Conservation (phyloP, 2,113 vertebrate genomes). For the Thermophis baileyi region DNA sequence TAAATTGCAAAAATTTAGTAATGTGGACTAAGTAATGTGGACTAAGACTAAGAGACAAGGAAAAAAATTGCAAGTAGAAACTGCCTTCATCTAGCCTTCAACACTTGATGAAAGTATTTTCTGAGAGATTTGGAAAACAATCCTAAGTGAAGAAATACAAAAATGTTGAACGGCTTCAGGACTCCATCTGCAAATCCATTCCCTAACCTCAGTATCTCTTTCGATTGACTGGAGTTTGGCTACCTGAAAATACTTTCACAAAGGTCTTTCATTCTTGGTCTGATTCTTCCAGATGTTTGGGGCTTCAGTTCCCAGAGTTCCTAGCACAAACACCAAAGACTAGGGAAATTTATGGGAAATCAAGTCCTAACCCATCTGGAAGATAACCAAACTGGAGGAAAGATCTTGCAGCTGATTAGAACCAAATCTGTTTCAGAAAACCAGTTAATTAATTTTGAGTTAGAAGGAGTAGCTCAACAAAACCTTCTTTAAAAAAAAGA, state of each 20-base stretch:
- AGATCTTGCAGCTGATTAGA: background rate
- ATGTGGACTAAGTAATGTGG: background rate
- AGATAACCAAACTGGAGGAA: background rate
- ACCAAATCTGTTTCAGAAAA: conserved; percentile 25
- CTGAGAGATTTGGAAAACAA: background rate
- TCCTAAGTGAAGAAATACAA: background rate
- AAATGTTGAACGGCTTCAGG: background rate
- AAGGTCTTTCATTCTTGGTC: background rate
- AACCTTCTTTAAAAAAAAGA: conserved; percentile 27
- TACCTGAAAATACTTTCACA: background rate
- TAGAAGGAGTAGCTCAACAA: conserved; percentile 30
- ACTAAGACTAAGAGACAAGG: background rate
- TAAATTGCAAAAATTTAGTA: conserved; percentile 27
- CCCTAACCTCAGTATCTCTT: background rate
- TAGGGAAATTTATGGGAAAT: background rate
- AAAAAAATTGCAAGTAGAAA: background rate
- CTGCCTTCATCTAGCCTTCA: background rate
- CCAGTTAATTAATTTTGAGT: conserved; percentile 8
- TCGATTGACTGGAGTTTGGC: background rate
- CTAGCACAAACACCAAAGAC: background rate
- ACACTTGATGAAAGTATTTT: background rate
- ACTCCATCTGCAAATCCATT: background rate
- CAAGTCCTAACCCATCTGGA: background rate
- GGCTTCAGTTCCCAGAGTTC: background rate
- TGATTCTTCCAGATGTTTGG: background rate